Evolutionary conservation across 2,888 invertebrate genomes (phyloP).

Genomic region (Leptogaster cylindrica): DNA sequence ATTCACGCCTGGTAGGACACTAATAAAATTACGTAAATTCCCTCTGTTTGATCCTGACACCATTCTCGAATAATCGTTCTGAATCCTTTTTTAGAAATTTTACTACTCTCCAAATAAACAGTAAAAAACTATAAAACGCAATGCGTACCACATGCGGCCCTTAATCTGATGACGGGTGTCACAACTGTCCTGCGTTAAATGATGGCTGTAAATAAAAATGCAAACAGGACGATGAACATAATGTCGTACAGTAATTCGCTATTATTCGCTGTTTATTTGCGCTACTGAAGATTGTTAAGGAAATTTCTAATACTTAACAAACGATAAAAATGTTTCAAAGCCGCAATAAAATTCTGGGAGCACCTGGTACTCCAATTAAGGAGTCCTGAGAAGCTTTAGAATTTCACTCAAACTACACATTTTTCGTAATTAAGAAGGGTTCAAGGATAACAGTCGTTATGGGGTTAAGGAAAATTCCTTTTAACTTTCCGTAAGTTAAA

Average conservation of each 20-base stretch:
- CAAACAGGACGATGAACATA: constrained; percentile 44
- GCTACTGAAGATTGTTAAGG: constrained; percentile 12
- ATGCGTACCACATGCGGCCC: constrained; percentile 42
- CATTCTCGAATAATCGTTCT: background rate
- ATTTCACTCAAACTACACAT: constrained; percentile 2
- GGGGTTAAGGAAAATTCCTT: constrained; percentile 28
- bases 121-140: constrained; percentile 45
- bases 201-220: constrained; percentile 42
- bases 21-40: constrained; percentile 8
- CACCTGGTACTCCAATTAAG: constrained; percentile 45
- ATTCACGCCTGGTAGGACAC: background rate
- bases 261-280: constrained; percentile 46
- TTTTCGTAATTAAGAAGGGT: constrained; percentile 28
- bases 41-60: background rate
- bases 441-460: constrained; percentile 17
- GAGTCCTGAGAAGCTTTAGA: background rate
- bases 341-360: constrained; percentile 40
- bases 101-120: constrained; percentile 39
- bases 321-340: constrained; percentile 44
- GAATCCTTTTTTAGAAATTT: constrained; percentile 26
- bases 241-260: constrained; percentile 43
- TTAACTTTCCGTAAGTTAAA: constrained; percentile 9
- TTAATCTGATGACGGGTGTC: constrained; percentile 22
- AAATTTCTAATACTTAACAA: constrained; percentile 42
- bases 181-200: constrained; percentile 5